Percentiles rank a stretch among this genome's conserved stretches.
Evolutionary conservation across 2,113 vertebrate species (phyloP).

Genomic region (Haliaeetus leucogaster): DNA sequence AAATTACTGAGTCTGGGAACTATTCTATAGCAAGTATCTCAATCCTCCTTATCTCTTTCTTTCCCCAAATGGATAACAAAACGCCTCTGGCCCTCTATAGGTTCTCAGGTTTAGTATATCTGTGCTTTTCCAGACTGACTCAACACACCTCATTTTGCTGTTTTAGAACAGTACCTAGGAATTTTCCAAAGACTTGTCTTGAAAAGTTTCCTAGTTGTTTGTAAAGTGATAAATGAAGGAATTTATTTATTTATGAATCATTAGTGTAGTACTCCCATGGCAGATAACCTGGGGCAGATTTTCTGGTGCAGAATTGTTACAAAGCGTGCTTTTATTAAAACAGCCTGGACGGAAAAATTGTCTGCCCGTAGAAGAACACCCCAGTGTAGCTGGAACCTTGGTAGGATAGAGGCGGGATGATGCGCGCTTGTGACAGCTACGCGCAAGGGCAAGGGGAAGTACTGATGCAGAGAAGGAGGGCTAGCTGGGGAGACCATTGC

Average conservation of each 20-base stretch:
- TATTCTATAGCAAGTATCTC: constrained; percentile 10
- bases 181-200: constrained; percentile 56
- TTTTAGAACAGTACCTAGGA: constrained; percentile 48
- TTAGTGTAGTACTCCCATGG: neutral
- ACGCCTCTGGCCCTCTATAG: neutral
- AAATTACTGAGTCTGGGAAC: constrained; percentile 16
- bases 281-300: neutral
- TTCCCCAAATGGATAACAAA: constrained; percentile 26
- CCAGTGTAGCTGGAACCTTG: neutral
- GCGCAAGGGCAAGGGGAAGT: neutral
- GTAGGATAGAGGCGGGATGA: neutral
- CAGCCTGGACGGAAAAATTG: neutral
- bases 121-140: constrained; percentile 16
- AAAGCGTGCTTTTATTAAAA: neutral
- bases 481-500: neutral
- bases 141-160: constrained; percentile 29
- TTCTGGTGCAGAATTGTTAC: neutral
- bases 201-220: constrained; percentile 53
- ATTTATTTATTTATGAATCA: neutral
- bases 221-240: constrained; percentile 35
- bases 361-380: neutral
- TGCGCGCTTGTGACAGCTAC: neutral
- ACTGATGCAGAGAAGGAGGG: neutral
- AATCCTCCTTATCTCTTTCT: constrained; percentile 33
- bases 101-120: constrained; percentile 14